A percentile compares a stretch with the other conserved stretches of the same genome.
phyloP scores from a whole-genome alignment of 2,888 invertebrate species.

The Mythimna albipuncta region DNA sequence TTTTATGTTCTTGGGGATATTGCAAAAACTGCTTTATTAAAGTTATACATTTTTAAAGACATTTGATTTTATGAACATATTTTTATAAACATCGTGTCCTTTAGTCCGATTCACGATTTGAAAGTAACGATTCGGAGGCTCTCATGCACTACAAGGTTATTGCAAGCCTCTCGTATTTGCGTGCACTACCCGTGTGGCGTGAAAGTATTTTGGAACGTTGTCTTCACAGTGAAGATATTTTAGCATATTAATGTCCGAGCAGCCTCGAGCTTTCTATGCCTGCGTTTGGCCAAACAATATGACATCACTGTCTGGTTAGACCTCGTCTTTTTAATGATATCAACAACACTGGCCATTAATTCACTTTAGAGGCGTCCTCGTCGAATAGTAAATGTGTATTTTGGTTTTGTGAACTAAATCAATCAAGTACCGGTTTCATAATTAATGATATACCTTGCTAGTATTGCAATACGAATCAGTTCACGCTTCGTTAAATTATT shows the following conservation, averaged over 20 bases:
- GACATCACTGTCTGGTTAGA: slow-evolving; percentile 71
- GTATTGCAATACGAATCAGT: slow-evolving; percentile 70
- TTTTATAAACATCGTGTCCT: slow-evolving; percentile 57
- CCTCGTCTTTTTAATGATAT: slow-evolving; percentile 58
- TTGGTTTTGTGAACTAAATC: slow-evolving; percentile 68
- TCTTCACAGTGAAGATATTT: slow-evolving; percentile 85
- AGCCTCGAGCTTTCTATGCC: slow-evolving; percentile 85
- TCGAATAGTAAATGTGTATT: slow-evolving; percentile 33
- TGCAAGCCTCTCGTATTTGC: slow-evolving; percentile 80
- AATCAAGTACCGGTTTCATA: slow-evolving; percentile 68
- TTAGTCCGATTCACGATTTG: slow-evolving; percentile 65
- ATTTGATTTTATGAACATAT: slow-evolving; percentile 44
- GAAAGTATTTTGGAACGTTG: slow-evolving; percentile 88
- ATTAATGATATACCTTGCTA: slow-evolving; percentile 66
- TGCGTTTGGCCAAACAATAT: slow-evolving; percentile 69
- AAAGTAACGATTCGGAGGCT: slow-evolving; percentile 78
- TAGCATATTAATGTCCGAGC: slow-evolving; percentile 85
- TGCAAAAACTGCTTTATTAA: slow-evolving; percentile 9
- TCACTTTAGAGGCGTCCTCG: slow-evolving; percentile 26
- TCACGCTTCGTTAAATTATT: slow-evolving; percentile 72
- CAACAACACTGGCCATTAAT: slow-evolving; percentile 46
- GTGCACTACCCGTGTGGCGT: slow-evolving; percentile 85
- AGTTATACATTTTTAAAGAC: slow-evolving; percentile 9
- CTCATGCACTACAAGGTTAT: slow-evolving; percentile 79
- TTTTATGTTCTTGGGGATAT: slow-evolving; percentile 35